phyloP scores from a whole-genome alignment of 2,797 vertebrate genomes.

The Chelon labrosus region DNA sequence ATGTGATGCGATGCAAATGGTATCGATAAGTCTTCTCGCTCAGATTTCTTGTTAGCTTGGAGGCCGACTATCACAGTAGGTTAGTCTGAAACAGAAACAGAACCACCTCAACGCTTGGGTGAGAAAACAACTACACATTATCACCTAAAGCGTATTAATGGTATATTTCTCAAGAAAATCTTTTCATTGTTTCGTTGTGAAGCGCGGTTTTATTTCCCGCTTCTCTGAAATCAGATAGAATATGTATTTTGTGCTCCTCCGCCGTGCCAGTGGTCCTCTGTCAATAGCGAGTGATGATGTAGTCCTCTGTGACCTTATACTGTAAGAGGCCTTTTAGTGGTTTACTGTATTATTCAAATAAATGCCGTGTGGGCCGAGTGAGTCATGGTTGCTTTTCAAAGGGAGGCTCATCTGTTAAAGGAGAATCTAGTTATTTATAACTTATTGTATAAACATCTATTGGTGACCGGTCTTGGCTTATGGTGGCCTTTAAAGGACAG shows the following conservation, averaged over 20 bases:
- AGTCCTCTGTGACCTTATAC: constrained; percentile 45
- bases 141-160: not conserved
- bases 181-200: not conserved
- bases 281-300: constrained; percentile 21
- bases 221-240: constrained; percentile 16
- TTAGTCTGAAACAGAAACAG: no score
- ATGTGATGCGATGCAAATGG: not conserved
- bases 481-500: constrained; percentile 10
- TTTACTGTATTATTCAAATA: constrained; percentile 53
- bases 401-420: constrained; percentile 28
- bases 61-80: not conserved
- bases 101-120: no score
- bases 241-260: constrained; percentile 1
- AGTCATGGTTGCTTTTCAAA: constrained; percentile 61
- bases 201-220: constrained; percentile 2
- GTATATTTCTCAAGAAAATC: not conserved
- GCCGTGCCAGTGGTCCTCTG: constrained; percentile 1
- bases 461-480: constrained; percentile 6
- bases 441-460: constrained; percentile 1
- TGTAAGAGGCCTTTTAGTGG: constrained; percentile 55
- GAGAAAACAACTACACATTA: not conserved
- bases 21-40: not conserved
- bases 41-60: not conserved
- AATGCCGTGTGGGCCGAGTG: constrained; percentile 62
- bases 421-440: constrained; percentile 45